Evolutionary conservation across 2,797 vertebrate genomes (phyloP), one percentile per base, ranked within the genome.

Genomic region (Coendou prehensilis): DNA sequence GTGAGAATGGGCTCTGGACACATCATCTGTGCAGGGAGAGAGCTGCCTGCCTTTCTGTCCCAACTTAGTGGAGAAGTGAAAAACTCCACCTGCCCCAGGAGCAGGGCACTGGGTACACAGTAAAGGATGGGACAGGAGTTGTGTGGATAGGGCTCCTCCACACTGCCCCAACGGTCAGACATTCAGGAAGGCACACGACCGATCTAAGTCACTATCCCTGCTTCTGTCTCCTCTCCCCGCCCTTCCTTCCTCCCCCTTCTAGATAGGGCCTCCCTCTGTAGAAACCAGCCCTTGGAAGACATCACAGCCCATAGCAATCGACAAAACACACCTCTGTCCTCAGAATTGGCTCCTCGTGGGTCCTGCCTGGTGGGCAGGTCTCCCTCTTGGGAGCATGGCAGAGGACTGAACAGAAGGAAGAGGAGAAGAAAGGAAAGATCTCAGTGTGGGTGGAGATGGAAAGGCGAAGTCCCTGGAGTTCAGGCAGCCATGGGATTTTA

Each of bases 41-140:
- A 30, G 56, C 28, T 1, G 2, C 64, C n/a, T 8, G 26, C 41
- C 50, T 87, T 50, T 5, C 11, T 47, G 71, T 69, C 50, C 33
- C 28, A 15, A 17, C 22, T 83, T 10, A 23, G 28, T 5, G 11
- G 64, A 80, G 54, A 54, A 73, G 54, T 64, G 18, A 17, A 14
- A 17, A n/a, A 18, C 1, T 17, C 23, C 4, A 1, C 3, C 41
- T 18, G 0, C 1, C 5, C 5, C 13, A 47, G 91, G 7, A 69
- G 18, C 33, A 20, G 33, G 33, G 13, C 23, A 5, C 61, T 47
- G 26, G 33, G 37, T 5, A 69, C 5, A 37, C 5, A 37, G 23
- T 15, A 83, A 64, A 30, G 13, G 28, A 1, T 33, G 33, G 67
- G 6, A 4, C 9, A 73, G 23, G 41, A 14, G 28, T 5, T 4